Conservation (phyloP, 2,888 invertebrate species). For the Drosophila cognata region DNA sequence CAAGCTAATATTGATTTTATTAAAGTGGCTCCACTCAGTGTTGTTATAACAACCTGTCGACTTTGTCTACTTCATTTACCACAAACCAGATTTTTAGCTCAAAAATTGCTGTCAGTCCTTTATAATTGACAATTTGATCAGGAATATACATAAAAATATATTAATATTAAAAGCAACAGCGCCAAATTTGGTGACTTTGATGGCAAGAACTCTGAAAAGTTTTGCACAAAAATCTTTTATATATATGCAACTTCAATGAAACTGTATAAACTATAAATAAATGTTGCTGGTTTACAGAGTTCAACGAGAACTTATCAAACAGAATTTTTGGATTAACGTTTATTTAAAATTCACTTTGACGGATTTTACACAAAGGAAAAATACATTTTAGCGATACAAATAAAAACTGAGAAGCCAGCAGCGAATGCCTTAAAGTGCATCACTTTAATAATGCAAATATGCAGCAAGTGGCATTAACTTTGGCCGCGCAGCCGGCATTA, state of each 20-base stretch:
- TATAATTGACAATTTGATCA: background rate
- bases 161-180: background rate
- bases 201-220: background rate
- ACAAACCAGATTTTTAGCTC: too few species aligned
- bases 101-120: background rate
- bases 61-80: background rate
- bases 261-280: conserved; percentile 13
- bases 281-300: conserved; percentile 6
- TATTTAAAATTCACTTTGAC: conserved; percentile 74
- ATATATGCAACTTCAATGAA: conserved; percentile 16
- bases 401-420: conserved; percentile 22
- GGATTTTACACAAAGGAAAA: conserved; percentile 1
- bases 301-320: conserved; percentile 63
- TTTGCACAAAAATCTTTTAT: background rate
- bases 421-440: conserved; percentile 69
- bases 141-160: background rate
- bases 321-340: conserved; percentile 45
- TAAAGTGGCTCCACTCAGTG: background rate
- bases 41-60: background rate
- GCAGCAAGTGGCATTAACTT: conserved; percentile 71
- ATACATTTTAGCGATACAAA: conserved; percentile 29
- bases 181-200: background rate
- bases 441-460: conserved; percentile 75
- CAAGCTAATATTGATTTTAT: background rate
- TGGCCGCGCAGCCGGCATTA: conserved; percentile 50